A percentile compares a stretch with the other conserved stretches of the same genome.
These are phyloP conservation scores for Bombylius discolor DNA, from an alignment of 2,888 invertebrate genomes.

Conservation along the genomic window DNA sequence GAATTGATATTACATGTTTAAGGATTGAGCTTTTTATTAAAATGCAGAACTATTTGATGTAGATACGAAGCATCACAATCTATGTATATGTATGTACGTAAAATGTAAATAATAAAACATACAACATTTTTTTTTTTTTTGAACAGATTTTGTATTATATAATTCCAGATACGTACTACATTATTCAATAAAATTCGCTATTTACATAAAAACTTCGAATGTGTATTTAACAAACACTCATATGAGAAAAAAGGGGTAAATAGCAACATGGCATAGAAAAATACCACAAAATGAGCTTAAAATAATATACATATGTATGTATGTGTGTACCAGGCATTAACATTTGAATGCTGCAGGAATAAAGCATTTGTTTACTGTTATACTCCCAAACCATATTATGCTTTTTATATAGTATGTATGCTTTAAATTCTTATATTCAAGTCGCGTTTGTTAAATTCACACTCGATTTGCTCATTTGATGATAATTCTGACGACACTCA, in stretches of 20 bases:
- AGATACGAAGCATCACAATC: too few relatives aligned
- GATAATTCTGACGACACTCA: slow-evolving; percentile 13
- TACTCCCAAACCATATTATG: not conserved
- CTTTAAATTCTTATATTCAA: not conserved
- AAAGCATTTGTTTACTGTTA: not conserved
- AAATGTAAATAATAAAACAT: too few relatives aligned
- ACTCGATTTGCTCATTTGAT: slow-evolving; percentile 38
- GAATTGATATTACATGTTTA: too few relatives aligned
- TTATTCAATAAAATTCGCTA: not conserved
- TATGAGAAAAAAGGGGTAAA: not conserved
- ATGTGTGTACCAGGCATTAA: not conserved
- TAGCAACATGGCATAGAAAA: not conserved
- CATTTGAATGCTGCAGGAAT: too few relatives aligned
- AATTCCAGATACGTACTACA: too few relatives aligned
- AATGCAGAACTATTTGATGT: too few relatives aligned
- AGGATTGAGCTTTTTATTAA: too few relatives aligned
- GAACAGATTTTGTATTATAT: too few relatives aligned
- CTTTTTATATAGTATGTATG: not conserved
- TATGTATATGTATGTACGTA: too few relatives aligned
- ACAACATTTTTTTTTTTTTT: too few relatives aligned
- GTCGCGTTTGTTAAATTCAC: slow-evolving; percentile 26
- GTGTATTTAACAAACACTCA: not conserved
- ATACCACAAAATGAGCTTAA: too few relatives aligned
- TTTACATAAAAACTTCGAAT: not conserved
- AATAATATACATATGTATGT: not conserved